phyloP scores from a whole-genome alignment of 2,888 invertebrate genomes.

The Noctua fimbriata region DNA sequence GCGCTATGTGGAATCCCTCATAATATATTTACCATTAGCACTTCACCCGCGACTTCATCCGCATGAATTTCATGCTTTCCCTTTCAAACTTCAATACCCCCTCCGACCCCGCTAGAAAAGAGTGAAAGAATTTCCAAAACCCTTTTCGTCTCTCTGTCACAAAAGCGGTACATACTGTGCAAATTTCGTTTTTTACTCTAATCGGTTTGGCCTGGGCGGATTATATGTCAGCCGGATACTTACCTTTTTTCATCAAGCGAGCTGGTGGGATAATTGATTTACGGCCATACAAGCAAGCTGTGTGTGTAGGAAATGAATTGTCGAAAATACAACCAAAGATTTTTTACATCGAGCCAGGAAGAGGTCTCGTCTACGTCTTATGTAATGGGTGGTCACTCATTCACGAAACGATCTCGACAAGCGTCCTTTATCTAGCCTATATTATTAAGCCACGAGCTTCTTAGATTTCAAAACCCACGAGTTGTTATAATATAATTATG shows the following conservation, averaged over 20 bases:
- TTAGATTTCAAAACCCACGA: not conserved
- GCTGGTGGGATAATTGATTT: not conserved
- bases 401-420: not conserved
- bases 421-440: not conserved
- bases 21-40: conserved; percentile 9
- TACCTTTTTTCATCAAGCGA: not conserved
- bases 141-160: not conserved
- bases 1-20: not conserved
- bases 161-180: not conserved
- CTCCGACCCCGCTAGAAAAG: not conserved
- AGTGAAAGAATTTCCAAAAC: not conserved
- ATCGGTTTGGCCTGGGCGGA: not conserved
- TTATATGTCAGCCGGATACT: not conserved
- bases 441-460: not conserved
- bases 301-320: not conserved
- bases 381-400: not conserved
- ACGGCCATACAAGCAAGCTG: not conserved
- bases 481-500: not conserved
- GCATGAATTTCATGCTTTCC: not conserved
- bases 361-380: not conserved
- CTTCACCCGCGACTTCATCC: not conserved
- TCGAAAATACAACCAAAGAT: not conserved
- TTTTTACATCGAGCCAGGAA: not conserved
- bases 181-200: not conserved
- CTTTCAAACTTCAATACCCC: not conserved